Conservation (phyloP, 2,797 vertebrate genomes). For the Naso thynnoides region DNA sequence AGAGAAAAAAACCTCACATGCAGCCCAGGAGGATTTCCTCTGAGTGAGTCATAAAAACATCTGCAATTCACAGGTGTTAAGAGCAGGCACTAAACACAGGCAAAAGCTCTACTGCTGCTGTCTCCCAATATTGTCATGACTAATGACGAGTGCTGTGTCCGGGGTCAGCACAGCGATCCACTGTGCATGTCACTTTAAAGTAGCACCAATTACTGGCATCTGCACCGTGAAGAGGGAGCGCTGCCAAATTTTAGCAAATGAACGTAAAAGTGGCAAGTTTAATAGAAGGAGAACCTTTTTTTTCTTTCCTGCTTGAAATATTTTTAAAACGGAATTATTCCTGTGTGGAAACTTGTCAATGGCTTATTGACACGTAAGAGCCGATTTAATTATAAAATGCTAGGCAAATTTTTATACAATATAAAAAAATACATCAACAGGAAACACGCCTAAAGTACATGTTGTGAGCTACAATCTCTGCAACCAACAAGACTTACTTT, state of each 20-base stretch:
- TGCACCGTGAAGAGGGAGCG: neutral
- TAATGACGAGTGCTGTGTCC: neutral
- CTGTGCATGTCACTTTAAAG: neutral
- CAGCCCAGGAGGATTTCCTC: neutral
- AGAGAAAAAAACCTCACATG: conserved; percentile 1
- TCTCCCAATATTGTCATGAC: neutral
- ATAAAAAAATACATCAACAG: too few relatives aligned
- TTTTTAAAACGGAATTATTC: neutral
- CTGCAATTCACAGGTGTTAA: neutral
- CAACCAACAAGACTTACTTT: too few relatives aligned
- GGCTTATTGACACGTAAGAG: neutral
- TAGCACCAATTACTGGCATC: neutral
- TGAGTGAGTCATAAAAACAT: conserved; percentile 19
- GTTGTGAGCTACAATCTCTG: too few relatives aligned
- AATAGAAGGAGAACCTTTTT: neutral
- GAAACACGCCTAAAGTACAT: too few relatives aligned
- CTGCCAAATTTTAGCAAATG: neutral
- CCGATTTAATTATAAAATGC: neutral
- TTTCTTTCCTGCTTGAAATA: neutral
- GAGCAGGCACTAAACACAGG: neutral
- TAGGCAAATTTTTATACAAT: neutral
- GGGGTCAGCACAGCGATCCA: neutral
- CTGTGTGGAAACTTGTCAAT: neutral
- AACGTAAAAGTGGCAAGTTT: neutral
- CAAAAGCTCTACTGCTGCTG: too few relatives aligned